phyloP scores from a whole-genome alignment of 92 coral and sea anemone genomes.

The Umimayanthus chanpuru region DNA sequence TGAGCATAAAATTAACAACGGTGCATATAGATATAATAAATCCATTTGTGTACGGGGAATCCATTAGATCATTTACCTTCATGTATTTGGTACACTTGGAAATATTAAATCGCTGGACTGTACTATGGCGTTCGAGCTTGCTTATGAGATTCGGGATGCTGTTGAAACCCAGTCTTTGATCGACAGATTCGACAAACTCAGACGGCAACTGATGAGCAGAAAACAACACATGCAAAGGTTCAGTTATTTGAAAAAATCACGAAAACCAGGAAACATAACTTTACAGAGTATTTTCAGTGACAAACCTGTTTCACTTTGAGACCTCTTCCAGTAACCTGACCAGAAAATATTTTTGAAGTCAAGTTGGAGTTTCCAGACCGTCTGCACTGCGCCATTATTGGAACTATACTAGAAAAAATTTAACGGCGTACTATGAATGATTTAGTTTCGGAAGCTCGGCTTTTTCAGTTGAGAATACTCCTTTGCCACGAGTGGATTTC shows the following conservation, averaged over 20 bases:
- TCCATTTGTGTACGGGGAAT: too few species aligned
- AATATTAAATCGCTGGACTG: slow-evolving; percentile 68
- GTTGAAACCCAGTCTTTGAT: slow-evolving; percentile 77
- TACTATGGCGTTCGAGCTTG: slow-evolving; percentile 68
- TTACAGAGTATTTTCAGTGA: slow-evolving; percentile 23
- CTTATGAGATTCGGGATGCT: slow-evolving; percentile 76
- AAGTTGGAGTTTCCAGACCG: slow-evolving; percentile 62
- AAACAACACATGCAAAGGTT: neutral
- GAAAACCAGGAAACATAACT: neutral
- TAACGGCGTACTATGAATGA: neutral
- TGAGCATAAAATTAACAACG: neutral
- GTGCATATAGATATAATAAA: neutral
- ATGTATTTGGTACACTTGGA: slow-evolving; percentile 55
- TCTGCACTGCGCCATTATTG: slow-evolving; percentile 62
- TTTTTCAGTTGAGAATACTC: slow-evolving; percentile 1
- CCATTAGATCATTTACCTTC: slow-evolving; percentile 49
- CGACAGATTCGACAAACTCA: slow-evolving; percentile 75
- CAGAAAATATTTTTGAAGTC: slow-evolving; percentile 56
- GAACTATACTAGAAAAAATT: slow-evolving; percentile 1
- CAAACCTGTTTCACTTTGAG: slow-evolving; percentile 73
- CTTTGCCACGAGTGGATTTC: slow-evolving; percentile 23
- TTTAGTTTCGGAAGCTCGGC: neutral
- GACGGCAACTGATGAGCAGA: slow-evolving; percentile 66
- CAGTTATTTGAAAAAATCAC: neutral
- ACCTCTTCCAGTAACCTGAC: slow-evolving; percentile 72